Base-by-base conservation (phyloP, 2,888 invertebrate genomes). In the Protonemura montana region DNA sequence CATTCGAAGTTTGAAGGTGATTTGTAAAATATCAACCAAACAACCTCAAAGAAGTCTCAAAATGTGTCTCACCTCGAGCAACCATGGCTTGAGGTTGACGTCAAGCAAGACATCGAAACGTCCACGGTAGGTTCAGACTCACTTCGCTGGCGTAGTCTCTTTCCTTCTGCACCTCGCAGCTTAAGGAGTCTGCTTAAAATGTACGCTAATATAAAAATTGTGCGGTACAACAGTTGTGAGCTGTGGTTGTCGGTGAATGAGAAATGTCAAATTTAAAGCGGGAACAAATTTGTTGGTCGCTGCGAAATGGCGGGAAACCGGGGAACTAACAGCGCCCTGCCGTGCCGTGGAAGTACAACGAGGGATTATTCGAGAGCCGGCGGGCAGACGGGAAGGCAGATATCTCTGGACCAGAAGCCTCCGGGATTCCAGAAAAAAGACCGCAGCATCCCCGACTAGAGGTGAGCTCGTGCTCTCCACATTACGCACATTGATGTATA, bases 101-200 rank as follows among this genome's bases (percentile, higher is more conserved):
- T 99, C 99, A 86, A 99, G 92, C 82, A 99, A 92, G 6, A 99
- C 97, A 91, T 99, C 99, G 87, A 98, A 96, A 35, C 85, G n/a
- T 86, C 85, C 28, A 84, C 77, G 27, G 87, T 86, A 21, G 87
- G 88, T 77, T 88, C 88, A 21, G 88, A 88, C 35, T 88, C 88
- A 26, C 87, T 86, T 16, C 88, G 42, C 78, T 88, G 88, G 5
- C 88, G 85, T 16, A 88, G 26, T 25, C 88, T 76, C 76, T 88
- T 88, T 21, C 87, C 87, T 42, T 88, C 88, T 29, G 85, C 81
- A 26, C 84, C 84, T 35, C 81, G 86, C 76, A 84, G 81, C 41
- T 85, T n/a, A n/a, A n/a, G n/a, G n/a, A n/a, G n/a, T n/a, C n/a
- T n/a, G n/a, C n/a, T n/a, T n/a, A n/a, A n/a, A n/a, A n/a, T n/a